Base-by-base conservation (phyloP, 2,113 vertebrate species). In the Drymodes brunneopygia region DNA sequence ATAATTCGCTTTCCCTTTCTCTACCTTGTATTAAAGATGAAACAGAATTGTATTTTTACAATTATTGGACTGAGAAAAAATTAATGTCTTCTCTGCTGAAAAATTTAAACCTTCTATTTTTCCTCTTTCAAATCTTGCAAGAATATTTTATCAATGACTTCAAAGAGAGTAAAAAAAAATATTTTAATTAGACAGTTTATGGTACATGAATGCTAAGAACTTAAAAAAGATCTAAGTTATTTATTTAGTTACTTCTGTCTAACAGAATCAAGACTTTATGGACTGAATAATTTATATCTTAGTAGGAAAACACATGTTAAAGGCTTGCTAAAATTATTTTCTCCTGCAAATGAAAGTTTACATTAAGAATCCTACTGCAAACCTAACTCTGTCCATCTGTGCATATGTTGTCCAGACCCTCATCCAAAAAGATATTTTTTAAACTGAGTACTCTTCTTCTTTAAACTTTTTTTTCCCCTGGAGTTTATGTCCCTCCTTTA, bases 31-130 rank as follows among this genome's bases (percentile, higher is more conserved):
- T 86, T 86, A 87, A 95, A 95, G 80, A 92, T 95, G 92, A 94
- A 97, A 96, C n/a, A 79, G 88, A 95, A 93, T 87, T 92, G 16
- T 79, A 75, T 90, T 97, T 95, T 95, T 95, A n/a, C 86, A 79
- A 23, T 72, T 88, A 95, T 54, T 94, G n/a, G 82, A 88, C 64
- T 23, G 14, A 66, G 36, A 78, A 29, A 90, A 96, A 81, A 96
- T 94, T 66, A 95, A 45, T 82, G 7, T 31, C 40, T 50, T 51
- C 54, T 53, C 58, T 66, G 21, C 28, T 92, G 48, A 88, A 92
- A 96, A 86, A 91, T 62, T 91, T 35, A 93, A 70, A 31, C 16
- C 44, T 83, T 88, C 36, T n/a, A 14, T 50, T 78, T 93, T 91
- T 84, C 45, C n/a, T 36, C 81, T 74, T 95, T 94, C 47, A 81